These are phyloP conservation scores for Actinernus sp. DNA, from an alignment of 92 coral and sea anemone species.

Conservation along the genomic window DNA sequence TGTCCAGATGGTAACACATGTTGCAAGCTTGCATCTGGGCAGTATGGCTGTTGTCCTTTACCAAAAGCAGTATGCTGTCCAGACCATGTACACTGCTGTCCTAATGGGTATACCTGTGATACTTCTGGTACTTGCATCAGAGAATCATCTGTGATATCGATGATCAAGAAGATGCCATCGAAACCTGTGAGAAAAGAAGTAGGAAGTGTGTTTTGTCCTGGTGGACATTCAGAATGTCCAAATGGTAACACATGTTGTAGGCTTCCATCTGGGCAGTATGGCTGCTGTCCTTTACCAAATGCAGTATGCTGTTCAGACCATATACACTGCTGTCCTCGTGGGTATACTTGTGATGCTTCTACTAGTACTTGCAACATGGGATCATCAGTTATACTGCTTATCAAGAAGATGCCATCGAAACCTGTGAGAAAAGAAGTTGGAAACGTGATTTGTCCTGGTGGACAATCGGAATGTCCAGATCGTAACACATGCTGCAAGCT, in stretches of 20 bases:
- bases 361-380: conserved; percentile 46
- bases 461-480: conserved; percentile 50
- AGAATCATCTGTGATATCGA: neutral
- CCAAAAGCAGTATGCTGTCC: too few relatives aligned
- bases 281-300: conserved; percentile 71
- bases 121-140: neutral
- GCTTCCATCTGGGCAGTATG: conserved; percentile 34
- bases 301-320: conserved; percentile 78
- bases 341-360: conserved; percentile 50
- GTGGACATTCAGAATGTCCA: conserved; percentile 45
- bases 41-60: too few relatives aligned
- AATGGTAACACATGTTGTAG: conserved; percentile 53
- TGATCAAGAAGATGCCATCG: too few relatives aligned
- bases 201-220: conserved; percentile 59
- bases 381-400: conserved; percentile 7
- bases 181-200: too few relatives aligned
- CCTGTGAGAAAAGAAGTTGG: neutral
- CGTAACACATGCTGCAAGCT: conserved; percentile 70
- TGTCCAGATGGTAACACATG: conserved; percentile 71
- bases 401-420: conserved; percentile 47
- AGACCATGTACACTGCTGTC: too few relatives aligned
- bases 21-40: too few relatives aligned
- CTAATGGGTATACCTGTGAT: too few relatives aligned
- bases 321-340: conserved; percentile 75
- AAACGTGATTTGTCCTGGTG: conserved; percentile 60